Evolutionary conservation across 2,888 invertebrate genomes (phyloP), one percentile per base, ranked within the genome.

Genomic region (Timandra comae): DNA sequence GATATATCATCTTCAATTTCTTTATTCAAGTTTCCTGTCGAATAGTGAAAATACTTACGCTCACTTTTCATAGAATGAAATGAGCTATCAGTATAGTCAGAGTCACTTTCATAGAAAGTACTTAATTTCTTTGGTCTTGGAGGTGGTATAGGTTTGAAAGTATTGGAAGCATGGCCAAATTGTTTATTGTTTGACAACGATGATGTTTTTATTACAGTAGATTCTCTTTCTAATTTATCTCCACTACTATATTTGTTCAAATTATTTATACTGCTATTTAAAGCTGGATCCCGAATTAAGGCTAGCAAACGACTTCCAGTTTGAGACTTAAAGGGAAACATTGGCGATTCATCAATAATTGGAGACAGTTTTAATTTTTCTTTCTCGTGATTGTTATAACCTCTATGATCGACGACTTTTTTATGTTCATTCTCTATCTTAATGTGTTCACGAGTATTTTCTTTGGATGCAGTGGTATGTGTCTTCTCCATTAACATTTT

Each of bases 381-480:
- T 30, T 58, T 59, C 29, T 46, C 52, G 29, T 46, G 53, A 49
- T 89, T 88, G 48, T 87, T 87, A 53, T 52, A 48, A 6, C 88
- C 88, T 43, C 88, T 86, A 24, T 91, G 84, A 49, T 91, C 89
- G n/a, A 90, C 64, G 64, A 89, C 91, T 59, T 91, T 93, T 46
- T 85, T 87, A 53, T 93, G 92, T 48, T 91, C 87, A 53, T 93
- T 91, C 2, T 91, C 73, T 27, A 92, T n/a, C n/a, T n/a, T n/a
- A n/a, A n/a, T n/a, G n/a, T n/a, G 78, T 46, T 88, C 88, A 52
- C 89, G 90, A 1, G 89, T 88, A 45, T 88, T 88, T 41, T 82
- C 74, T 49, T 86, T 79, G 13, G 60, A 60, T 27, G 82, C 68
- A n/a, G 85, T 60, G 27, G 80, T 77, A 24, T 84, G 85, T 10